These are phyloP conservation scores for Amphipoea lucens DNA, from an alignment of 2,888 invertebrate species.

Conservation along the genomic window DNA sequence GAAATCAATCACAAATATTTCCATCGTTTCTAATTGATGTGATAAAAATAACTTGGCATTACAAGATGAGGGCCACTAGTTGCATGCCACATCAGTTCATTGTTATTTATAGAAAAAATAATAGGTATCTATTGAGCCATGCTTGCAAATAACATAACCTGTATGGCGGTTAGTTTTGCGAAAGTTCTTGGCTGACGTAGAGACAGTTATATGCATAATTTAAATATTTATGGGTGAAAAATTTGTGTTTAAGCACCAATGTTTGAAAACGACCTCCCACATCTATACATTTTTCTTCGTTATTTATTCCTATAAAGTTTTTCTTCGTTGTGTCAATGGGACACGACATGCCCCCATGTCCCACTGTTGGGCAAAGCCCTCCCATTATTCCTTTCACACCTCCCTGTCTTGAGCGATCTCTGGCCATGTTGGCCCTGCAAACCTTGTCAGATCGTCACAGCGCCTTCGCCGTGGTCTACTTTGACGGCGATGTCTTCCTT, in stretches of 20 bases:
- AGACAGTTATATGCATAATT: not conserved
- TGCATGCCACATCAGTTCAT: not conserved
- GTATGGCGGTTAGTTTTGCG: not conserved
- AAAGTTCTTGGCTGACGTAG: not conserved
- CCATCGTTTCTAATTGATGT: constrained; percentile 21
- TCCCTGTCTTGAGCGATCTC: not conserved
- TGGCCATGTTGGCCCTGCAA: not conserved
- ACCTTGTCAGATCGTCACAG: not conserved
- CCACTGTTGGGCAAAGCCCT: not conserved
- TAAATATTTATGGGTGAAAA: not conserved
- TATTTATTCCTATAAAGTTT: not conserved
- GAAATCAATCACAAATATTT: constrained; percentile 33
- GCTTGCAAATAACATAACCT: not conserved
- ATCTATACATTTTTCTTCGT: not conserved
- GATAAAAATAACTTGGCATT: constrained; percentile 25
- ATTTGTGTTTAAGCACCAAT: not conserved
- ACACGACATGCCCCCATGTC: not conserved
- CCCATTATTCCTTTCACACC: not conserved
- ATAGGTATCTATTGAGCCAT: not conserved
- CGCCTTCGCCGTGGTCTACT: not conserved
- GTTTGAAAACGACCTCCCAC: not conserved
- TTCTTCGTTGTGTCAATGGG: not conserved
- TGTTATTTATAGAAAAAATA: constrained; percentile 1
- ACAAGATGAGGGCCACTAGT: not conserved
- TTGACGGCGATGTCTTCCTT: not conserved